Base-by-base conservation (phyloP, 2,113 vertebrate genomes). In the Connochaetes taurinus region DNA sequence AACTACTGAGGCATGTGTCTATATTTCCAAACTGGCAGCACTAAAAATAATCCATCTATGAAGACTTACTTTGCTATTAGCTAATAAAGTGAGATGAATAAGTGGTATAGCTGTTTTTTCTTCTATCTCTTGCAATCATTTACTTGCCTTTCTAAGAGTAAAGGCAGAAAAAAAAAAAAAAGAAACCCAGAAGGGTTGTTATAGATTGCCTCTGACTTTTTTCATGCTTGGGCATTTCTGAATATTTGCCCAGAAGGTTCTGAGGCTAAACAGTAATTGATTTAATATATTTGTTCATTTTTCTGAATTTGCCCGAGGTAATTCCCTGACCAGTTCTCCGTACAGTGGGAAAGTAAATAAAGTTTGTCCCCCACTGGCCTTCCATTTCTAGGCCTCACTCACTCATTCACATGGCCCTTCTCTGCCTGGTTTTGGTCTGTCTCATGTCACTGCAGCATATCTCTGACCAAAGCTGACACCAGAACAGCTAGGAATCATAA, bases 41-140 rank as follows among this genome's bases (percentile, higher is more conserved):
- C 17, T 74, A 87, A 83, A 78, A 64, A 43, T 31, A 81, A 81
- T 50, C 45, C 15, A 90, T 82, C 78, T 81, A 23, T 8, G 12
- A 91, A 96, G 62, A 96, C 3, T 47, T 87, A 64, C 36, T 94
- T 97, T 91, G 23, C 86, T 45, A 95, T 60, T 90, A 67, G 52
- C 45, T 94, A 87, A n/a, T 40, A 92, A 83, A 85, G 17, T 60
- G 25, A 94, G 78, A 94, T 6, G 12, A 64, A 4, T 29, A 90
- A 62, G 23, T 12, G 21, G 23, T 33, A 31, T 5, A 40, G 19
- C 6, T 80, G 13, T 95, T 82, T n/a, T 33, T 76, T 15, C 71
- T 76, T 74, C 40, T 23, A 36, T 83, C 13, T 93, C 2, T 45
- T 90, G 8, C 3, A 52, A 45, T 31, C 23, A n/a, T 47, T 84